Evolutionary conservation across 2,888 invertebrate genomes (phyloP).

Genomic region (Euclidia mi): DNA sequence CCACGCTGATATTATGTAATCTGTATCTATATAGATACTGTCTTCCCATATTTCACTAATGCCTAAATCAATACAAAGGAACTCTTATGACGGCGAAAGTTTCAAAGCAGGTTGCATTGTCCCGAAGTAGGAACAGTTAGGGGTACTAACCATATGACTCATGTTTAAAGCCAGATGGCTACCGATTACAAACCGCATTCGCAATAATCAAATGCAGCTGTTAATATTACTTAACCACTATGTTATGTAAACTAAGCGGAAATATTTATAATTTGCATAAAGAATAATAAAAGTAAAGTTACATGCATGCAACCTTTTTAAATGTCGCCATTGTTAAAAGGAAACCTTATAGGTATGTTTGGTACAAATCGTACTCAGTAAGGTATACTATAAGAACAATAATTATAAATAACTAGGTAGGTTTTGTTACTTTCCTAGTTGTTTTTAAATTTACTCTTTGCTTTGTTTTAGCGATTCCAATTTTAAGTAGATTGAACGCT

Average conservation of each 20-base stretch:
- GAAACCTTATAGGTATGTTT: no score
- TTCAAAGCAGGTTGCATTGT: slow-evolving; percentile 11
- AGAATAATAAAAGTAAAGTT: neutral
- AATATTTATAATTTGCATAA: slow-evolving; percentile 18
- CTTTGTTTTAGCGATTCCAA: no score
- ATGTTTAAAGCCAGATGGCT: slow-evolving; percentile 66
- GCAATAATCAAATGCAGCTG: slow-evolving; percentile 72
- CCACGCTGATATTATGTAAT: no score
- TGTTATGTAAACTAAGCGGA: slow-evolving; percentile 60
- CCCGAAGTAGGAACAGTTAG: slow-evolving; percentile 31
- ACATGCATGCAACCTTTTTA: no score
- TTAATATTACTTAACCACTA: slow-evolving; percentile 52
- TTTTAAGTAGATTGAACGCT: no score
- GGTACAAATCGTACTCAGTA: no score
- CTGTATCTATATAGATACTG: no score
- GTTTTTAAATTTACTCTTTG: no score
- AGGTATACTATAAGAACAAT: no score
- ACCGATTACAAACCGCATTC: slow-evolving; percentile 65
- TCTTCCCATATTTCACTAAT: slow-evolving; percentile 19
- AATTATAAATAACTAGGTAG: no score
- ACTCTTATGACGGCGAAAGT: slow-evolving; percentile 6
- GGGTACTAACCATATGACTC: slow-evolving; percentile 60
- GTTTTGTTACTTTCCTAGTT: no score
- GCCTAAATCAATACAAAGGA: slow-evolving; percentile 28
- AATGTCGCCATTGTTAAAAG: no score